These are phyloP conservation scores for Drosophila elegans DNA, from an alignment of 1,140 invertebrate genomes.

Conservation along the genomic window DNA sequence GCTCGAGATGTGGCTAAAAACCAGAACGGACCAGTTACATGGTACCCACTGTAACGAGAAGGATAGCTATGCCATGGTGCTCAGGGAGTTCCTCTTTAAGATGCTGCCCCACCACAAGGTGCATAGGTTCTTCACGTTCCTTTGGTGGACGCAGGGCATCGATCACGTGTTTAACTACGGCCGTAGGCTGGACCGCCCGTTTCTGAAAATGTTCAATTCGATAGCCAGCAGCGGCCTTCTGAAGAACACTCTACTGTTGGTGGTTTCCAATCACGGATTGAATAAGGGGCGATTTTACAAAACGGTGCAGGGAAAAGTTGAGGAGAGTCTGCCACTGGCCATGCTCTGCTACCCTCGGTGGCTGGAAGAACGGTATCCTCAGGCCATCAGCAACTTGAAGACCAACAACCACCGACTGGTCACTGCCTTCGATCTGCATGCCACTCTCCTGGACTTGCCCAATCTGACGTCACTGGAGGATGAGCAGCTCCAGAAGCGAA, in stretches of 20 bases:
- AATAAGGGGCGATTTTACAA: constrained; percentile 87
- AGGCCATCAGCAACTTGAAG: constrained; percentile 88
- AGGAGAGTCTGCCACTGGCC: constrained; percentile 94
- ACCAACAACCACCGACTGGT: constrained; percentile 90
- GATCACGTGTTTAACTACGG: constrained; percentile 90
- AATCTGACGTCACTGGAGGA: constrained; percentile 15
- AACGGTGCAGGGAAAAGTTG: constrained; percentile 89
- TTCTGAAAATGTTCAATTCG: constrained; percentile 86
- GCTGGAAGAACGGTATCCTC: constrained; percentile 88
- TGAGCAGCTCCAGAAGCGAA: constrained; percentile 10
- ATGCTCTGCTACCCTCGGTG: constrained; percentile 90
- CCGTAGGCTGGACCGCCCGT: constrained; percentile 87
- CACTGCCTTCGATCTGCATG: constrained; percentile 93
- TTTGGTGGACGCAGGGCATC: constrained; percentile 91
- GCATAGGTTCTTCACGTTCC: constrained; percentile 88
- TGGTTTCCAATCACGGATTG: constrained; percentile 96
- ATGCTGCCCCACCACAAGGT: constrained; percentile 81
- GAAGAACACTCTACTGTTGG: constrained; percentile 89
- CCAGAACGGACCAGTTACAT: constrained; percentile 51
- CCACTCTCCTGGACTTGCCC: constrained; percentile 82
- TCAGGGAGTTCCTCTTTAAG: constrained; percentile 85
- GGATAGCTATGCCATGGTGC: constrained; percentile 85
- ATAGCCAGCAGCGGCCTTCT: constrained; percentile 86
- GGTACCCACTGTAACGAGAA: constrained; percentile 86
- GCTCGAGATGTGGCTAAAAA: constrained; percentile 85